Conservation (phyloP, 2,888 invertebrate species). For the Timandra comae region DNA sequence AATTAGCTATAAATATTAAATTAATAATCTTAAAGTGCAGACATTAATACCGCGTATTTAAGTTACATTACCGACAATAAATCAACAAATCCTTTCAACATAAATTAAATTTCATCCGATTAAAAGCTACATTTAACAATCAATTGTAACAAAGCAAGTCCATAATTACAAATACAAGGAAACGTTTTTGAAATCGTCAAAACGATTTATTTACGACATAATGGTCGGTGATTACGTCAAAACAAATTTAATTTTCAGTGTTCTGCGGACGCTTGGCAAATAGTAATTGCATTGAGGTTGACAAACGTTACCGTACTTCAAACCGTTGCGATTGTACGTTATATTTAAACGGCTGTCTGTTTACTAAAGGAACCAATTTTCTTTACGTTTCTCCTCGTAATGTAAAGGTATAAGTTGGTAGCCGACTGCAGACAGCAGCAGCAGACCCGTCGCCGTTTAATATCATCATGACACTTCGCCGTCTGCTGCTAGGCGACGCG, state of each 20-base stretch:
- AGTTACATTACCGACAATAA: no score
- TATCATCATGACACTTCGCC: no score
- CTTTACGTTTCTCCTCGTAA: slow-evolving; percentile 15
- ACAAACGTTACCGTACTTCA: slow-evolving; percentile 42
- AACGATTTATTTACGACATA: slow-evolving; percentile 15
- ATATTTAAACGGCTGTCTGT: slow-evolving; percentile 19
- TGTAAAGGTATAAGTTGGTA: no score
- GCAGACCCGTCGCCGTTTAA: no score
- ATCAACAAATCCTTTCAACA: no score
- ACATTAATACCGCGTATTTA: no score
- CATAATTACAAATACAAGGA: neutral
- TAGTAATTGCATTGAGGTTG: slow-evolving; percentile 43
- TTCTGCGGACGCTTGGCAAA: slow-evolving; percentile 24
- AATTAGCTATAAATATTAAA: no score
- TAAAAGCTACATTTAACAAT: no score
- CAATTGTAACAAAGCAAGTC: slow-evolving; percentile 1
- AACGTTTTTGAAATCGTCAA: no score
- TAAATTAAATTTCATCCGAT: no score
- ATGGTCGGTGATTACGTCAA: slow-evolving; percentile 23
- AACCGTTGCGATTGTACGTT: slow-evolving; percentile 20
- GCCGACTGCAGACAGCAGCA: no score
- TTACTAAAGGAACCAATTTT: slow-evolving; percentile 8
- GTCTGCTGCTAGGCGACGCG: slow-evolving; percentile 11
- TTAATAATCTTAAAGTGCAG: no score
- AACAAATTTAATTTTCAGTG: slow-evolving; percentile 41